Percentiles rank a stretch among this genome's conserved stretches.
phyloP scores from a whole-genome alignment of 1,140 invertebrate species.

The Bombus impatiens region DNA sequence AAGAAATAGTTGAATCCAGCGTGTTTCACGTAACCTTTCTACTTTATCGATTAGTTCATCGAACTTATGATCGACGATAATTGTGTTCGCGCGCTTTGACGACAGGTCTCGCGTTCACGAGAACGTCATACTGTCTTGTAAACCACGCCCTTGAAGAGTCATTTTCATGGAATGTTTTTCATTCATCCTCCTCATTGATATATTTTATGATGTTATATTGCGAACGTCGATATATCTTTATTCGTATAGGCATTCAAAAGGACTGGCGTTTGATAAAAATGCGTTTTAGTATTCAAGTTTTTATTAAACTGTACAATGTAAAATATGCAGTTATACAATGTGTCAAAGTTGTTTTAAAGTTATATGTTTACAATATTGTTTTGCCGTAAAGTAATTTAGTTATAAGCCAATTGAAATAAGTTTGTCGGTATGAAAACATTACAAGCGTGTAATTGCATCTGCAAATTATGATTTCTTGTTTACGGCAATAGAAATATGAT shows the following conservation, averaged over 20 bases:
- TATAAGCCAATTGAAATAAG: too few relatives aligned
- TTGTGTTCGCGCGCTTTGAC: conserved; percentile 26
- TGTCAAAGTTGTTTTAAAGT: background rate
- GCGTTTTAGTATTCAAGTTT: background rate
- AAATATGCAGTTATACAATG: background rate
- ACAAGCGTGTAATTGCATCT: background rate
- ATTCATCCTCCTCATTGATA: background rate
- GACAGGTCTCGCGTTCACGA: conserved; percentile 40
- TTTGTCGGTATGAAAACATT: background rate
- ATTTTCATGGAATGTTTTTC: background rate
- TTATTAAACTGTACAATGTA: background rate
- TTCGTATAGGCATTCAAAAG: background rate
- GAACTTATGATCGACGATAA: conserved; percentile 1
- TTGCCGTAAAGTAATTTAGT: background rate
- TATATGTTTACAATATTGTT: background rate
- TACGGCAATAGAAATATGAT: background rate
- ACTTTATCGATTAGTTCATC: conserved; percentile 29
- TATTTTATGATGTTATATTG: background rate
- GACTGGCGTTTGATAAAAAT: background rate
- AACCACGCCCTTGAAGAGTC: conserved; percentile 59
- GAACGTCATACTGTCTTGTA: conserved; percentile 59
- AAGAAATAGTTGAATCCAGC: background rate
- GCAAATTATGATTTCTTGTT: background rate
- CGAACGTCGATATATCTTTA: background rate
- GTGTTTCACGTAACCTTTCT: too few relatives aligned